Percentiles rank a stretch among this genome's conserved stretches.
phyloP scores from a whole-genome alignment of 1,140 invertebrate species.

The Drosophila subobscura region DNA sequence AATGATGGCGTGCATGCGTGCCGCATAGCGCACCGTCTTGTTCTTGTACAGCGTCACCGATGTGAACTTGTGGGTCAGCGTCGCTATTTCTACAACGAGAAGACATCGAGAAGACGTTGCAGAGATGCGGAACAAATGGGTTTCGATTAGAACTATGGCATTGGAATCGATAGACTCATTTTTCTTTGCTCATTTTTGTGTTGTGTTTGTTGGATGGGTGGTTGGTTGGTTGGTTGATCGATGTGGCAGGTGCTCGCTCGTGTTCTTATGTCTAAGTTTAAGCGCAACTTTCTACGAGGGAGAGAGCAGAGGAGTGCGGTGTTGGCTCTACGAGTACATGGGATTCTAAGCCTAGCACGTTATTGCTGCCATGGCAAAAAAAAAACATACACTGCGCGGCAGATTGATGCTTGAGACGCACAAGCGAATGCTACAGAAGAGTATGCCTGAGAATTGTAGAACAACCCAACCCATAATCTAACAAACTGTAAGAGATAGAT shows the following conservation, averaged over 20 bases:
- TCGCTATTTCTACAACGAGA: slow-evolving; percentile 88
- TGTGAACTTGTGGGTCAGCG: slow-evolving; percentile 91
- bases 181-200: slow-evolving; percentile 50
- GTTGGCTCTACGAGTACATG: too few relatives aligned
- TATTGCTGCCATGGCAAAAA: too few relatives aligned
- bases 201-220: slow-evolving; percentile 10
- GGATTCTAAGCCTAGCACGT: background rate
- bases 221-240: slow-evolving; percentile 5
- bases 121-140: slow-evolving; percentile 77
- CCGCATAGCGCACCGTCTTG: slow-evolving; percentile 90
- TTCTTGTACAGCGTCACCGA: slow-evolving; percentile 91
- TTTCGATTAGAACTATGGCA: slow-evolving; percentile 80
- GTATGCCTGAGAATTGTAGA: too few relatives aligned
- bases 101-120: slow-evolving; percentile 80
- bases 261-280: slow-evolving; percentile 33
- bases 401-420: too few relatives aligned
- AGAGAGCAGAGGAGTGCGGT: background rate
- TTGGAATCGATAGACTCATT: slow-evolving; percentile 74
- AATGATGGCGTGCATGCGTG: slow-evolving; percentile 92
- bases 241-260: slow-evolving; percentile 28
- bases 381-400: too few relatives aligned
- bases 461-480: too few relatives aligned
- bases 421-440: too few relatives aligned
- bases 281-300: slow-evolving; percentile 38
- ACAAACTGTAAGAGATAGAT: too few relatives aligned